Conservation (phyloP, 2,797 vertebrate genomes). For the Ctenopoma kingsleyae region DNA sequence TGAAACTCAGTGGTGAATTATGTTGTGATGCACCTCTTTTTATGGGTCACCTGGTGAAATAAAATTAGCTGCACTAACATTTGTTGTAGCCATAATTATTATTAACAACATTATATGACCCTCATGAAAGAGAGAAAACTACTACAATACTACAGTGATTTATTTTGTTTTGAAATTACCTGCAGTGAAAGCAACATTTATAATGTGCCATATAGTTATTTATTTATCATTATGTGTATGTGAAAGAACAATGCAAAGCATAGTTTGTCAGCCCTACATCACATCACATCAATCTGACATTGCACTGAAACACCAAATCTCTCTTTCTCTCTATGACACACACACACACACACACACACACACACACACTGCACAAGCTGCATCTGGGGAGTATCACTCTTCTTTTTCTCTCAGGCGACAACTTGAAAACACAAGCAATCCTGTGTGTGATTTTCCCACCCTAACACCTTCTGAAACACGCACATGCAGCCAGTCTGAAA, state of each 20-base stretch:
- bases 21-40: neutral
- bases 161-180: neutral
- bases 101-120: neutral
- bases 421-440: slow-evolving; percentile 49
- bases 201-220: slow-evolving; percentile 3
- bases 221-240: slow-evolving; percentile 19
- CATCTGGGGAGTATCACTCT: slow-evolving; percentile 8
- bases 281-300: slow-evolving; percentile 30
- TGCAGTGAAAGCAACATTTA: neutral
- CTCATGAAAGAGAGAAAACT: neutral
- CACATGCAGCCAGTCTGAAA: slow-evolving; percentile 41
- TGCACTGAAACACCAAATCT: neutral
- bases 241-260: slow-evolving; percentile 28
- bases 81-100: slow-evolving; percentile 13
- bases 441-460: slow-evolving; percentile 33
- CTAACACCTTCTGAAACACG: slow-evolving; percentile 28
- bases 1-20: neutral
- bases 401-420: slow-evolving; percentile 20
- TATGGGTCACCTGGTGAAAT: slow-evolving; percentile 19
- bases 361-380: slow-evolving; percentile 5
- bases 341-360: neutral
- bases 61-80: slow-evolving; percentile 27
- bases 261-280: neutral
- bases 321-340: neutral
- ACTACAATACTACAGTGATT: neutral